Conservation (phyloP, 2,797 vertebrate species). For the Brachymystax lenok region DNA sequence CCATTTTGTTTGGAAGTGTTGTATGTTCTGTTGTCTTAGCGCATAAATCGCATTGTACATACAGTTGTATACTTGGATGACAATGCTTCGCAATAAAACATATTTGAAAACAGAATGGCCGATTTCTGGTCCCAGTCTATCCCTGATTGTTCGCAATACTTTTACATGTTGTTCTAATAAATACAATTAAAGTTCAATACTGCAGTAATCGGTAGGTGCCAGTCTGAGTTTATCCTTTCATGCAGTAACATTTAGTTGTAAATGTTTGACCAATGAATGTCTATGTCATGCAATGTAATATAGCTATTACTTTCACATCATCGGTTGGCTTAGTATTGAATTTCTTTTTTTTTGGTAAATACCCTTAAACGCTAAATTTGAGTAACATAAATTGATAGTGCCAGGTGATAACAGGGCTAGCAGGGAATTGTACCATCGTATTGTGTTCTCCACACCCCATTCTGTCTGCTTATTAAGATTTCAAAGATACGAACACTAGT, state of each 20-base stretch:
- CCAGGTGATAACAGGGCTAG: not conserved
- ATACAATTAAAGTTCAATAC: no score
- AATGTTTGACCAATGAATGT: not conserved
- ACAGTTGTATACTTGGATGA: no score
- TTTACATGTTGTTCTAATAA: not conserved
- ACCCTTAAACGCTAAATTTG: not conserved
- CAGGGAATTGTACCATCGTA: conserved; percentile 30
- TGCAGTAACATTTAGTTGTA: no score
- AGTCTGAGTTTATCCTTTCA: no score
- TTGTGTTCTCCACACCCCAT: conserved; percentile 55
- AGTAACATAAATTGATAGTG: not conserved
- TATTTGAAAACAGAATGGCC: not conserved
- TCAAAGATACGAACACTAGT: conserved; percentile 91
- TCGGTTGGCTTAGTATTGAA: not conserved
- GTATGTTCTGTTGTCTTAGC: not conserved
- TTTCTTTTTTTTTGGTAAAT: not conserved
- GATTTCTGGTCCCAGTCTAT: not conserved
- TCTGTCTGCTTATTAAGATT: conserved; percentile 91
- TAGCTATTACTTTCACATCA: not conserved
- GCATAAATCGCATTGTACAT: not conserved
- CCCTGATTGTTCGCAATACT: not conserved
- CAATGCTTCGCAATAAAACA: not conserved
- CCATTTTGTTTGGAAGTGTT: no score
- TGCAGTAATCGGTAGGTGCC: no score
- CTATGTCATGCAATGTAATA: not conserved